Percentiles rank a stretch among this genome's conserved stretches.
Conservation (phyloP, 2,888 invertebrate species). For the Synanthedon tipuliformis region DNA sequence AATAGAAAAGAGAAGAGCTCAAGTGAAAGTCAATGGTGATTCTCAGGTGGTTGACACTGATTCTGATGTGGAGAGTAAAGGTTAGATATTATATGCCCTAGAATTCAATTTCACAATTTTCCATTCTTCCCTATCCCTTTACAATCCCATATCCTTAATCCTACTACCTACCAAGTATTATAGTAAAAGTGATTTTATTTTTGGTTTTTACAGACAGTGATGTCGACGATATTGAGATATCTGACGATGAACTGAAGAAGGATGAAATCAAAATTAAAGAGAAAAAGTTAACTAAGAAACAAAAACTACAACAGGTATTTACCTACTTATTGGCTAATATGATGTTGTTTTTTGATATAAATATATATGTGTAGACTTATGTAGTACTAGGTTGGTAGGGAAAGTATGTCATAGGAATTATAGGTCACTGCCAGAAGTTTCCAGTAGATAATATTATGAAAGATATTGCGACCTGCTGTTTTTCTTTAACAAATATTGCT, state of each 20-base stretch:
- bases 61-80: slow-evolving; percentile 58
- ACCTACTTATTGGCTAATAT: no score
- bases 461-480: no score
- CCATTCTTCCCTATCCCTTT: no score
- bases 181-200: not conserved
- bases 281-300: slow-evolving; percentile 67
- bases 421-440: no score
- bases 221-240: slow-evolving; percentile 73
- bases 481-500: no score
- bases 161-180: not conserved
- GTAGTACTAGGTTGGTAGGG: no score
- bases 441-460: no score
- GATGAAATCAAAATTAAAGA: slow-evolving; percentile 77
- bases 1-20: slow-evolving; percentile 70
- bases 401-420: no score
- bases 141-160: no score
- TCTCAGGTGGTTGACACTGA: slow-evolving; percentile 61
- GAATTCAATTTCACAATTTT: no score
- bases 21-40: slow-evolving; percentile 52
- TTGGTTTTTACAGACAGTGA: slow-evolving; percentile 33
- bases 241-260: slow-evolving; percentile 82
- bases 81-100: slow-evolving; percentile 11
- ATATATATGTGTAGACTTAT: no score
- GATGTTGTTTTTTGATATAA: no score
- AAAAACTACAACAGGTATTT: slow-evolving; percentile 49